Evolutionary conservation across 1,140 invertebrate genomes (phyloP), one percentile per base, ranked within the genome.

Genomic region (Orius insidiosus): DNA sequence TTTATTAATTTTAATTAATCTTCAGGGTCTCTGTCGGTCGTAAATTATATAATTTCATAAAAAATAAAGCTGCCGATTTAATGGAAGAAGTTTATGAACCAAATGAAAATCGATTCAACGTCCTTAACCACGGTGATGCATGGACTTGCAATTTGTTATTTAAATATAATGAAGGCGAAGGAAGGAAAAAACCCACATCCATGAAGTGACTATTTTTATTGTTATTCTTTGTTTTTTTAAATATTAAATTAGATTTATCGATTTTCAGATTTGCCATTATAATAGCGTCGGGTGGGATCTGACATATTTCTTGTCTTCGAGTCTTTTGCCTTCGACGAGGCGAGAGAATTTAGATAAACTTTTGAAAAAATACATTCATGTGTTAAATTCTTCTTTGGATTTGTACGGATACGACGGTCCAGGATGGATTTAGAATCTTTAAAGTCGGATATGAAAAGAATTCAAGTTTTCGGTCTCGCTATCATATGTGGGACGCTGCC

Each of bases 61-160:
- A 24, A 24, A 24, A 24, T 7, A 24, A 24, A 24, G 24, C 24
- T 24, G 24, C 24, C 3, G 24, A 24, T 24, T 24, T 24, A 24
- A 24, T 24, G 24, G 24, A 24, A 24, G 24, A 24, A 24, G 24
- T 24, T 24, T 24, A 24, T 24, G 24, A 24, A 24, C 24, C 3
- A 24, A 7, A 24, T 24, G 24, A 24, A 7, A 24, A 24, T 4
- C 24, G 24, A 4, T 24, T 24, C 24, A 24, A 24, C 24, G 65
- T 68, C 0, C 51, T 69, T 7, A 59, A 63, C 40, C 67, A 69
- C 51, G 68, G 68, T 9, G 68, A 69, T 51, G 62, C 64, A 9
- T 69, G 68, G 68, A 61, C 61, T 8, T 69, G 68, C 47, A 70
- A 69, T 50, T 63, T 70, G 47, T 64, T 70, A 65, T 70, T 67